Percentiles rank a stretch among this genome's conserved stretches.
These are phyloP conservation scores for Spilarctia lutea DNA, from an alignment of 2,888 invertebrate species.

Conservation along the genomic window DNA sequence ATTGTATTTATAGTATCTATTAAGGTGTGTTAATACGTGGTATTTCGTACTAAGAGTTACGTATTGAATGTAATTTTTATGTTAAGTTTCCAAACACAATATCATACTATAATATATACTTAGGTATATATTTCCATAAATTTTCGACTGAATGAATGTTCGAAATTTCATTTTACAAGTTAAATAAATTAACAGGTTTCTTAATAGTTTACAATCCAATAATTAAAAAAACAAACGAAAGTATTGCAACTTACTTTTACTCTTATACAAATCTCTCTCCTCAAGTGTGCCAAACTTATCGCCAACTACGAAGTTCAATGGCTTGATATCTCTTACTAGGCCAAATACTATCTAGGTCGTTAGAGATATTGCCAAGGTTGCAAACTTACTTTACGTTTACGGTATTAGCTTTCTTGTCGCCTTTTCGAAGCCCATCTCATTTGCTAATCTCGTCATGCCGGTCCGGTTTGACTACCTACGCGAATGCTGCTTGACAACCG, in stretches of 20 bases:
- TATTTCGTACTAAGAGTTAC: background rate
- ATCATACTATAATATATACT: too few relatives aligned
- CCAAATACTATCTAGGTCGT: slow-evolving; percentile 42
- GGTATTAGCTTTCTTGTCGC: slow-evolving; percentile 39
- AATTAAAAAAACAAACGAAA: slow-evolving; percentile 11
- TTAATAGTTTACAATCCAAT: background rate
- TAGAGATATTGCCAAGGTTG: slow-evolving; percentile 43
- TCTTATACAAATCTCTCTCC: slow-evolving; percentile 31
- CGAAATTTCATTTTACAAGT: background rate
- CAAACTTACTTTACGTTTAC: slow-evolving; percentile 25
- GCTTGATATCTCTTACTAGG: slow-evolving; percentile 43
- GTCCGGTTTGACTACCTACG: slow-evolving; percentile 24
- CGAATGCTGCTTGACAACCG: slow-evolving; percentile 3
- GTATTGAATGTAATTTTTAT: background rate
- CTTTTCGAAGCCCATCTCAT: slow-evolving; percentile 30
- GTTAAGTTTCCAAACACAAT: too few relatives aligned
- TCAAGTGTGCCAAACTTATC: slow-evolving; percentile 38
- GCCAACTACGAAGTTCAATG: slow-evolving; percentile 40
- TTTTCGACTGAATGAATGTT: background rate
- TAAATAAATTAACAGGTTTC: too few relatives aligned
- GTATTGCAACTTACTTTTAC: slow-evolving; percentile 34
- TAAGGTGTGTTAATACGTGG: background rate
- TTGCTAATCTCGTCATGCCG: slow-evolving; percentile 27
- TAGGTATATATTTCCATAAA: background rate
- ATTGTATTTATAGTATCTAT: background rate